Evolutionary conservation across 53 echinoderm and acorn worm genomes (phyloP).

Genomic region (Echinometra lucunter): DNA sequence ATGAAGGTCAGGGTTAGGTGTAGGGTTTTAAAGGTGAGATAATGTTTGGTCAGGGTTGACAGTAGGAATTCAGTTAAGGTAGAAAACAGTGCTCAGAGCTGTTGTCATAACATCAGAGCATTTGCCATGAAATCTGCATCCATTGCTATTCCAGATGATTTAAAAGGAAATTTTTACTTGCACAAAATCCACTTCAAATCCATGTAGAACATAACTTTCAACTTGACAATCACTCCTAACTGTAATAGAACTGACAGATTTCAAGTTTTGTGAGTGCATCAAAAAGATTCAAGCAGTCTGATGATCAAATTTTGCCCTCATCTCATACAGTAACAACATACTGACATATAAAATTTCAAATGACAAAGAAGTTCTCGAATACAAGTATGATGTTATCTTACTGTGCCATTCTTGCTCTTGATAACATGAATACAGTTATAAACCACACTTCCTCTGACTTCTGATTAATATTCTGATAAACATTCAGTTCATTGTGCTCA

Average conservation of each 20-base stretch:
- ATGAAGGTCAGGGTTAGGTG: too few relatives aligned
- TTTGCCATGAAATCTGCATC: too few relatives aligned
- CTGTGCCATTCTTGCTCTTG: not conserved
- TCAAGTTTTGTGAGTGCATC: not conserved
- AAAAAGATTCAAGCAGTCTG: not conserved
- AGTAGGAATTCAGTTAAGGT: too few relatives aligned
- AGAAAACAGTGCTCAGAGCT: too few relatives aligned
- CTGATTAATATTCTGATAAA: conserved; percentile 1
- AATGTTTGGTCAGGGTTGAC: too few relatives aligned
- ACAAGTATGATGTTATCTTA: not conserved
- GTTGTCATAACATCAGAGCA: too few relatives aligned
- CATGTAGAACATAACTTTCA: not conserved
- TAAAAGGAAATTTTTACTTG: conserved; percentile 16
- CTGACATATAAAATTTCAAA: not conserved
- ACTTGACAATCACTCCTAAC: not conserved
- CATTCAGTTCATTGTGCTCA: not conserved
- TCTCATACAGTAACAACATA: not conserved
- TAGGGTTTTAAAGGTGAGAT: too few relatives aligned
- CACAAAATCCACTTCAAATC: conserved; percentile 7
- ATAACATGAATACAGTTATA: not conserved
- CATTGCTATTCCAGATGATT: not conserved
- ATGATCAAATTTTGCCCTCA: not conserved
- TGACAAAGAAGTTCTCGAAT: not conserved
- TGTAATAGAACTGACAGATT: not conserved
- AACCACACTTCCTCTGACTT: conserved; percentile 15